Evolutionary conservation across 2,113 vertebrate species (phyloP).

Genomic region (Climacteris rufus): DNA sequence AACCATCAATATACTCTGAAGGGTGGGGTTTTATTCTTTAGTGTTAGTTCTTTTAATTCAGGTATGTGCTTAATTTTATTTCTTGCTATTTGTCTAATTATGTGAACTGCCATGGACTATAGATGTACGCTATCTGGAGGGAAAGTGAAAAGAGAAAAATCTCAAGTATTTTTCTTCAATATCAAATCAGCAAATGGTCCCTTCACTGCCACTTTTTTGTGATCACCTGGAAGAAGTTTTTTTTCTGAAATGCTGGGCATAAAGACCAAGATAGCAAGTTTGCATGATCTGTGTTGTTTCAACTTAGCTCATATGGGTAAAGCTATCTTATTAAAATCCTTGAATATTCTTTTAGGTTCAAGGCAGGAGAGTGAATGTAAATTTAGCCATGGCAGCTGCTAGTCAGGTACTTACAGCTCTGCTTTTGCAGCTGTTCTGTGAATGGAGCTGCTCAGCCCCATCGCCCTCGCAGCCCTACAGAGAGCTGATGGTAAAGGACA

Average conservation of each 20-base stretch:
- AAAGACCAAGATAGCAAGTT: background rate
- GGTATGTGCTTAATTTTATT: background rate
- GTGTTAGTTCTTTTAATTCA: background rate
- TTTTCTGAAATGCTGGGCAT: background rate
- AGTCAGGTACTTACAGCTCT: background rate
- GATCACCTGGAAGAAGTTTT: background rate
- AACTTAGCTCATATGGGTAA: background rate
- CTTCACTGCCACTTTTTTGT: background rate
- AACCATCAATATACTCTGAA: background rate
- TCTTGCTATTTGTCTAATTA: background rate
- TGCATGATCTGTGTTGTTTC: background rate
- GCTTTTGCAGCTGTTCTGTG: rapidly evolving
- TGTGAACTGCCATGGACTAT: background rate
- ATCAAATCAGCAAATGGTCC: background rate
- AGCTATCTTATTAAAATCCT: background rate
- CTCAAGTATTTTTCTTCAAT: background rate
- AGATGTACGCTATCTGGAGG: background rate
- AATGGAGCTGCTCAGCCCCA: rapidly evolving
- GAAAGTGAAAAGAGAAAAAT: background rate
- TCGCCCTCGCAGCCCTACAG: rapidly evolving
- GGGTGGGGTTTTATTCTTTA: background rate
- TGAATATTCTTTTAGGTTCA: background rate
- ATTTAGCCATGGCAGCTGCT: background rate
- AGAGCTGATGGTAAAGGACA: background rate
- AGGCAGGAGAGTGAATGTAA: background rate